phyloP scores from a whole-genome alignment of 1,140 invertebrate species.

The Rhopalosiphum maidis region DNA sequence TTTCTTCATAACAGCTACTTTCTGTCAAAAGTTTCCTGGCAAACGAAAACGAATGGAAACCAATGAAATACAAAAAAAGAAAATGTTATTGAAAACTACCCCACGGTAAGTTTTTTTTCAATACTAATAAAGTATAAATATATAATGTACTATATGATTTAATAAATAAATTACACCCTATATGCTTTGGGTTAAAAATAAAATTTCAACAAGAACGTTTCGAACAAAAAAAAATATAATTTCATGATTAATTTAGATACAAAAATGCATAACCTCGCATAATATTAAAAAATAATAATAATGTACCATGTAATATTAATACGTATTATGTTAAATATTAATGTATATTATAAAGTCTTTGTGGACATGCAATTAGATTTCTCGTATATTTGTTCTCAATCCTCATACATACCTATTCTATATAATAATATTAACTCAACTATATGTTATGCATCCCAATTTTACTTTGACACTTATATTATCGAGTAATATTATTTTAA shows the following conservation, averaged over 20 bases:
- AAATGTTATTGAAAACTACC: slow-evolving; percentile 21
- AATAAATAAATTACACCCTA: neutral
- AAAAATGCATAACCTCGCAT: neutral
- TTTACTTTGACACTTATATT: neutral
- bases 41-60: slow-evolving; percentile 47
- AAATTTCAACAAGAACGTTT: neutral
- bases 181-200: neutral
- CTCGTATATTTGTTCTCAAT: neutral
- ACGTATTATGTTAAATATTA: neutral
- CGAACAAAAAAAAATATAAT: neutral
- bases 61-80: neutral
- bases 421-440: neutral
- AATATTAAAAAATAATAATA: neutral
- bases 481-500: neutral
- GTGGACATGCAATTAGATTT: neutral
- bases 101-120: neutral
- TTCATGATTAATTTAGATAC: neutral
- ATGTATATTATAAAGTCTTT: neutral
- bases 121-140: neutral
- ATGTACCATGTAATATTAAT: neutral
- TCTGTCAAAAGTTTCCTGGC: slow-evolving; percentile 48
- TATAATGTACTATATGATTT: neutral
- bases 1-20: slow-evolving; percentile 42
- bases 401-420: neutral
- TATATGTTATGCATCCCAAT: neutral